Evolutionary conservation across 2,888 invertebrate species (phyloP), one percentile per base, ranked within the genome.

Genomic region (Therioaphis trifolii): DNA sequence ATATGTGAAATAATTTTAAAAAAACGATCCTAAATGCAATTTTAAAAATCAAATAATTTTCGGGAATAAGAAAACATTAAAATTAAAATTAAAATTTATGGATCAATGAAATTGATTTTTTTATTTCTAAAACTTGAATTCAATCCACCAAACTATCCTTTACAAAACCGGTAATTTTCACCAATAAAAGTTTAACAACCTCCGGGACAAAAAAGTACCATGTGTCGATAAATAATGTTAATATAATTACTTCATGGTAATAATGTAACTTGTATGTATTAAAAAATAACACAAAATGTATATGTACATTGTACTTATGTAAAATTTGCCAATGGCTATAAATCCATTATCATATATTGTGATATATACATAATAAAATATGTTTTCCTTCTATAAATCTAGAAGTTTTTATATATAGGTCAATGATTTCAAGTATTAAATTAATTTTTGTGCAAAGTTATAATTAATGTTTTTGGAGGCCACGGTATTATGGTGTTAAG

Each of bases 401-500:
- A 58, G 24, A 58, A 24, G 12, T 58, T 21, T 2, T 21, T 7
- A 58, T 58, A 0, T 58, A 12, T 58, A 58, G 58, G 58, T 58
- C 58, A 58, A 58, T 58, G 58, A 58, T 58, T 58, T 58, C 58
- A 58, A 58, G 58, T 58, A 58, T 24, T 21, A 24, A 24, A 58
- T 24, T 24, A 9, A 58, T 21, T 58, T 58, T 58, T 12, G 21
- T 58, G 2, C 21, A 5, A 24, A 24, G 58, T 24, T 24, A 9
- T 12, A 24, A 58, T 58, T 58, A 58, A 24, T 58, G 21, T 58
- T 12, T 24, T 24, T 21, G 58, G 21, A 58, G 58, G 58, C 24
- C 21, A 55, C 4, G n/a, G 21, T 1, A n/a, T 35, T 35, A 35
- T 35, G 35, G 35, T 35, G 35, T 35, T 5, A 35, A 35, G 3